Percentiles rank a stretch among this genome's conserved stretches.
phyloP scores from a whole-genome alignment of 1,140 invertebrate species.

The Lucilia cuprina region DNA sequence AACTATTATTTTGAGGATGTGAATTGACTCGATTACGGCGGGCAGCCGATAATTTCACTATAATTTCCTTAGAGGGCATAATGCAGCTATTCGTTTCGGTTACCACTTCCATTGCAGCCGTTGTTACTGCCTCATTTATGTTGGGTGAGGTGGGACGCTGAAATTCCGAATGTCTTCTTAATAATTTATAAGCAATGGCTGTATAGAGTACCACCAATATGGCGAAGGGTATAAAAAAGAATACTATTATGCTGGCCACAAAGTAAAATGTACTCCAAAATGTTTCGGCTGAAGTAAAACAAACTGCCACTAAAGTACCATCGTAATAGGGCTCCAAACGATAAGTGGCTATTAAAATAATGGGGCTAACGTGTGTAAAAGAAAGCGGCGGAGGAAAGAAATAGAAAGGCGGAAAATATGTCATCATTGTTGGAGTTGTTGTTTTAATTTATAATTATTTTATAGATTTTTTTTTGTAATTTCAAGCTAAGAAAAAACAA shows the following conservation, averaged over 20 bases:
- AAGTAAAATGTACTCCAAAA: slow-evolving; percentile 80
- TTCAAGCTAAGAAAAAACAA: not conserved
- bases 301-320: slow-evolving; percentile 70
- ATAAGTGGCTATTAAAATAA: slow-evolving; percentile 77
- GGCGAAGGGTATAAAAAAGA: slow-evolving; percentile 81
- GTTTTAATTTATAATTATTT: not conserved
- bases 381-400: not conserved
- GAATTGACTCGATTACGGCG: slow-evolving; percentile 42
- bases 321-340: slow-evolving; percentile 72
- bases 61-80: slow-evolving; percentile 43
- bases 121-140: not conserved
- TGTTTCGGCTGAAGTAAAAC: slow-evolving; percentile 72
- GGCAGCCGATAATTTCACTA: slow-evolving; percentile 42
- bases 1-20: slow-evolving; percentile 55
- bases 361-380: slow-evolving; percentile 69
- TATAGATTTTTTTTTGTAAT: not conserved
- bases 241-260: slow-evolving; percentile 74
- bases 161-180: slow-evolving; percentile 60
- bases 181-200: slow-evolving; percentile 79
- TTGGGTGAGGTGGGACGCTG: slow-evolving; percentile 42
- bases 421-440: too few relatives aligned
- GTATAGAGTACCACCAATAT: slow-evolving; percentile 80
- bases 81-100: slow-evolving; percentile 59
- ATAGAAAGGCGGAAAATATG: too few relatives aligned
- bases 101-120: slow-evolving; percentile 43